Conservation (phyloP, 1,140 invertebrate genomes). For the Lasioglossum albipes region DNA sequence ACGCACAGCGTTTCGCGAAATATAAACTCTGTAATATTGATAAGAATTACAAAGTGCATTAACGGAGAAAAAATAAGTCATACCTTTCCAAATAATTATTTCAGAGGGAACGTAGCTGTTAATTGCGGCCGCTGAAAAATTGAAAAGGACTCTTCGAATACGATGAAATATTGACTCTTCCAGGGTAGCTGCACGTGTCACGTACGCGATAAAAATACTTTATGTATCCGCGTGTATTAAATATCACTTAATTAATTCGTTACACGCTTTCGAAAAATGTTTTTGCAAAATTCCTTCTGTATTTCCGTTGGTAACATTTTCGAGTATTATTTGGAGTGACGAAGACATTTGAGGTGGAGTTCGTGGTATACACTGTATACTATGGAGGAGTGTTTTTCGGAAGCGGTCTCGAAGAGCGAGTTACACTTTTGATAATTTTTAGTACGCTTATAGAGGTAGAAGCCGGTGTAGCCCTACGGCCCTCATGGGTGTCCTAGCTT, state of each 20-base stretch:
- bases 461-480: constrained; percentile 57
- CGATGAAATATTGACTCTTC: neutral
- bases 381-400: neutral
- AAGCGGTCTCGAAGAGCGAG: constrained; percentile 36
- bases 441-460: constrained; percentile 33
- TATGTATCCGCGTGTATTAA: neutral
- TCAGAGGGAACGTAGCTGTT: neutral
- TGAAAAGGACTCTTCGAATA: neutral
- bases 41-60: too few species aligned
- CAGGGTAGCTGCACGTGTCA: neutral
- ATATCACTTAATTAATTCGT: neutral
- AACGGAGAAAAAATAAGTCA: neutral
- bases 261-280: neutral
- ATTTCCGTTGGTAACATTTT: too few species aligned
- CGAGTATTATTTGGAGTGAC: too few species aligned
- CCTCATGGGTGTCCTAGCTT: constrained; percentile 69
- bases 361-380: too few species aligned
- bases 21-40: too few species aligned
- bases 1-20: too few species aligned
- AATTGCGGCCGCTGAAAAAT: neutral
- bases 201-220: neutral
- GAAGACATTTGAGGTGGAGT: too few species aligned
- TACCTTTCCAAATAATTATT: neutral
- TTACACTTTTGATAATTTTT: constrained; percentile 57
- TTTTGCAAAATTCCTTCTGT: too few species aligned